Evolutionary conservation across 2,797 vertebrate genomes (phyloP), one percentile per base, ranked within the genome.

Genomic region (Hephaestus fuliginosus): DNA sequence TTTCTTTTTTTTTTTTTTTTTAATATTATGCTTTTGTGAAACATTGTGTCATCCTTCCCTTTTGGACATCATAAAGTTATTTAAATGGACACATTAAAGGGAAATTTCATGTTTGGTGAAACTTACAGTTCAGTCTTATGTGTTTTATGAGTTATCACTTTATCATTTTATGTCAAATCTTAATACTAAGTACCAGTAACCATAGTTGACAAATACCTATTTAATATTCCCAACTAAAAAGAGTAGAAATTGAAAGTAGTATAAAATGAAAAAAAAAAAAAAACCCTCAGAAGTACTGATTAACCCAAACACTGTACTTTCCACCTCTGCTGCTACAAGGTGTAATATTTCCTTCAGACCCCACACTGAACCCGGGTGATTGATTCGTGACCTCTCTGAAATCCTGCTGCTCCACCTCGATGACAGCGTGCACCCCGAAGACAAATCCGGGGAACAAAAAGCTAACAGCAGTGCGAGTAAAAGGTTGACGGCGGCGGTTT

Each of bases 401-500:
- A 58, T 76, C 61, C 70, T 10, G 60, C 67, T 5, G 64, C 63
- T 36, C 69, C 44, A 64, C 60, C 67, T 60, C 49, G 0, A 0
- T 44, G 43, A 67, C 71, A 30, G n/a, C 22, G 20, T 9, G n/a
- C 2, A 52, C 28, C 44, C 48, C 61, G 8, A 39, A 18, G 46
- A 70, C 56, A 65, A 67, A 74, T 72, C 69, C 2, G 3, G 51
- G 39, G 36, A 76, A 78, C 49, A 75, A 69, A 33, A 81, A 69
- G 57, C 78, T 48, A 83, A 62, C 48, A 57, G 69, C 30, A 15
- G 61, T 14, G 13, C 18, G 18, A 28, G 49, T 49, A 30, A 30
- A 67, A 74, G 46, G 51, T 25, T 75, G 22, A 80, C 58, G 25
- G 63, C 44, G 33, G 8, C 68, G 28, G 28, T 77, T 72, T 75